Evolutionary conservation across 2,888 invertebrate species (phyloP), one percentile per base, ranked within the genome.

Genomic region (Sylvicola cinctus): DNA sequence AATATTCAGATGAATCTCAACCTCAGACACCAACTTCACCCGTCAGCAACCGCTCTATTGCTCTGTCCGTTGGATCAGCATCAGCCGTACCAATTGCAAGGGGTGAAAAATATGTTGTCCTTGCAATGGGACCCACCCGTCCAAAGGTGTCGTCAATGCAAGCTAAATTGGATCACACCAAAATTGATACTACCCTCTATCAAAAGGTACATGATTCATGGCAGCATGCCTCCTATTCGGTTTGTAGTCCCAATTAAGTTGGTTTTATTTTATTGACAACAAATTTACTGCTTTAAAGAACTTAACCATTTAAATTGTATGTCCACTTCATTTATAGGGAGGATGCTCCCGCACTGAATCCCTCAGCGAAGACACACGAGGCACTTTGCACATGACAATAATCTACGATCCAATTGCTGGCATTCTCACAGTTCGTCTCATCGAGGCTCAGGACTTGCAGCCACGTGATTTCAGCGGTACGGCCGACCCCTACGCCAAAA

Each of bases 401-500:
- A 54, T 60, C 20, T 73, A 71, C 47, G 74, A 76, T 50, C 58
- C 64, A 1, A 63, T 69, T 34, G 67, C 68, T 13, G 69, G 68
- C 8, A 59, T 75, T 37, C 60, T 77, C 23, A 69, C 66, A 1
- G 68, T 75, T 7, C 58, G 65, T 38, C 57, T 78, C 7, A 58
- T 39, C 15, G 42, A 65, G 65, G 69, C 69, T 8, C 64, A 63
- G 35, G 65, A 66, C 46, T 52, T 69, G 33, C 64, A 64, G 41
- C 63, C 68, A 0, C 49, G 65, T 17, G 67, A 68, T 41, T 61
- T 67, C 37, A 69, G 67, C 41, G 68, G 68, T 28, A 67, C 65
- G 0, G 68, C 68, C 11, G 70, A 74, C 55, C 74, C 74, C 1
- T 74, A 74, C 47, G 72, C 72, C 23, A 70, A 70, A 49, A 62